Conservation (phyloP, 37 sponge, comb jelly and placozoan species). For the Chondrosia reniformis region DNA sequence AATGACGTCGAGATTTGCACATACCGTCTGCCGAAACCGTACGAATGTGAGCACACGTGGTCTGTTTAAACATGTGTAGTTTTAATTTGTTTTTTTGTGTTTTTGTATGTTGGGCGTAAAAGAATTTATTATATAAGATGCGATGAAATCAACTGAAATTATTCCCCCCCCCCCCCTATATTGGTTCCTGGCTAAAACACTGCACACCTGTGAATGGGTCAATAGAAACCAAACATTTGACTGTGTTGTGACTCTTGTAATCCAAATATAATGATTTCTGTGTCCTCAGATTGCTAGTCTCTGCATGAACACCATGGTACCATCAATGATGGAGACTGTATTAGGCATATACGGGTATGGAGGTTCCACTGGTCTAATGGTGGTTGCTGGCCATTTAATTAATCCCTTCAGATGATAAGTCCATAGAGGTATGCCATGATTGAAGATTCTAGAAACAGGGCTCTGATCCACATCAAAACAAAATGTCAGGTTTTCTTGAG, state of each 20-base stretch:
- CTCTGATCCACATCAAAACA: not conserved
- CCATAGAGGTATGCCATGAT: not conserved
- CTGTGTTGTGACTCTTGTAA: constrained; percentile 23
- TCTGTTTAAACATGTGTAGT: too few species aligned
- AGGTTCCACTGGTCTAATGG: not conserved
- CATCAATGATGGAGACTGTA: not conserved
- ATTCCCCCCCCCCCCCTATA: too few species aligned
- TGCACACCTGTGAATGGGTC: constrained; percentile 8
- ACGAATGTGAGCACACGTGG: too few species aligned
- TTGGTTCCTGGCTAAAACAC: too few species aligned
- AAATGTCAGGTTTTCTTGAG: not conserved
- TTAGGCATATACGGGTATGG: not conserved
- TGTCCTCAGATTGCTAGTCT: not conserved
- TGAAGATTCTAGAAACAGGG: not conserved
- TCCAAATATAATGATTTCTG: not conserved
- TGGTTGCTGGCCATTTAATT: not conserved
- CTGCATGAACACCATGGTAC: not conserved
- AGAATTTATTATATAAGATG: too few species aligned
- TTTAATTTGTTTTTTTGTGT: too few species aligned
- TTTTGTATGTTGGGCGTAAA: too few species aligned
- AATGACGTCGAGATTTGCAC: too few species aligned
- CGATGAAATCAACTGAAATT: too few species aligned
- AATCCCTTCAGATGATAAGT: not conserved
- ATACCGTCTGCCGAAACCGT: too few species aligned
- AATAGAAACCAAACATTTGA: constrained; percentile 7